Conservation (phyloP, 2,888 invertebrate genomes). For the Agrotis puta region DNA sequence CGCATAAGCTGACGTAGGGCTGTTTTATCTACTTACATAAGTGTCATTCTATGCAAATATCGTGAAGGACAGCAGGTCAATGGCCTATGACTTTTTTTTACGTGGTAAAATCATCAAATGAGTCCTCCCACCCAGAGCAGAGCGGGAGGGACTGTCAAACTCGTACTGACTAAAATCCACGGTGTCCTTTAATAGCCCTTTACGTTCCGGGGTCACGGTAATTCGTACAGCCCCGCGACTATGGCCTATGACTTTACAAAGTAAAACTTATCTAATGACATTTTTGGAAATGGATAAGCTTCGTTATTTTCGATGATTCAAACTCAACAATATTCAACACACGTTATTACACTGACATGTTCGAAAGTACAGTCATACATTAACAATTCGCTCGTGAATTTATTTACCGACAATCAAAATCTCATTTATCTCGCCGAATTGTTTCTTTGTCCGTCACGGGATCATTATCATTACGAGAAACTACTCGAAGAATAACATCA, state of each 20-base stretch:
- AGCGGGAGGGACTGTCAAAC: too few relatives aligned
- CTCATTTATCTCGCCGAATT: slow-evolving; percentile 55
- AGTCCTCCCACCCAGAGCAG: too few relatives aligned
- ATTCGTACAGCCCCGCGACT: too few relatives aligned
- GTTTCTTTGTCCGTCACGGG: slow-evolving; percentile 52
- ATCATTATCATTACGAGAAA: slow-evolving; percentile 65
- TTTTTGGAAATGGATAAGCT: not conserved
- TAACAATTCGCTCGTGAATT: slow-evolving; percentile 43
- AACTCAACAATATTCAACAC: not conserved
- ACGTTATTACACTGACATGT: slow-evolving; percentile 11
- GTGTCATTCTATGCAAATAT: slow-evolving; percentile 19
- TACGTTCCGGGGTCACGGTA: too few relatives aligned
- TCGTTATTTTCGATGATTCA: not conserved
- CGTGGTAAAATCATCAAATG: too few relatives aligned
- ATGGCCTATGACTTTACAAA: slow-evolving; percentile 21
- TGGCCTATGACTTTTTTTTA: slow-evolving; percentile 21
- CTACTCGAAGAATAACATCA: slow-evolving; percentile 62
- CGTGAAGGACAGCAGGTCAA: slow-evolving; percentile 47
- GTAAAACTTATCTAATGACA: not conserved
- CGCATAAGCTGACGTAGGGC: slow-evolving; percentile 36
- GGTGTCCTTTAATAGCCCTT: too few relatives aligned
- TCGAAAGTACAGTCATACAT: slow-evolving; percentile 26
- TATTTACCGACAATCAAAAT: slow-evolving; percentile 63
- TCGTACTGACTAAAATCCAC: too few relatives aligned
- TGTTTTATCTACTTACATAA: slow-evolving; percentile 37